Conservation (phyloP, 2,797 vertebrate genomes). For the Enteromius radiatus region DNA sequence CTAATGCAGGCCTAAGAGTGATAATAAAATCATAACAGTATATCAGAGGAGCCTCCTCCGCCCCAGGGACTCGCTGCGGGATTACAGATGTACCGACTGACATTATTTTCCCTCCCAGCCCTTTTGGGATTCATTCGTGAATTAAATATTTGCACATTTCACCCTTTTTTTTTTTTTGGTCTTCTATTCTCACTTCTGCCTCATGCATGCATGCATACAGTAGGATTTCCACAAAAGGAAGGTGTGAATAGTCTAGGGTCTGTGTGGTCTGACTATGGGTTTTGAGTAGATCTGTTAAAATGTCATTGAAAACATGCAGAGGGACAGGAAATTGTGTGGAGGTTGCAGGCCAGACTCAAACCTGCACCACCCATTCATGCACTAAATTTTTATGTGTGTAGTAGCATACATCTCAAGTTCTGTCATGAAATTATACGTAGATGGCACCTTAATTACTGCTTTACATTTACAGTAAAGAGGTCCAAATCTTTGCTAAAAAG, state of each 20-base stretch:
- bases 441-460: too few species aligned
- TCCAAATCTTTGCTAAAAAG: too few species aligned
- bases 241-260: slow-evolving; percentile 33
- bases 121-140: slow-evolving; percentile 63
- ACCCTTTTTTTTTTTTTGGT: slow-evolving; percentile 15
- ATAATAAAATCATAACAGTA: slow-evolving; percentile 78
- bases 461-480: too few species aligned
- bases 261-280: slow-evolving; percentile 31
- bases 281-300: not conserved
- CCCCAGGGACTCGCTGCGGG: slow-evolving; percentile 62
- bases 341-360: not conserved
- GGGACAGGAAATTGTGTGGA: not conserved
- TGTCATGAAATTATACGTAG: too few species aligned
- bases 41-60: slow-evolving; percentile 71
- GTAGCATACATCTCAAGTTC: not conserved
- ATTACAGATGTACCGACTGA: slow-evolving; percentile 71
- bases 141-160: slow-evolving; percentile 65
- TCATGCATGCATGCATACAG: slow-evolving; percentile 36
- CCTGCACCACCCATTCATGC: not conserved
- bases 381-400: not conserved
- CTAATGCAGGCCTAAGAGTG: slow-evolving; percentile 72
- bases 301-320: slow-evolving; percentile 28
- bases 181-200: slow-evolving; percentile 36
- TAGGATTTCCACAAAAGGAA: slow-evolving; percentile 28
- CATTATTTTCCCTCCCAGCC: slow-evolving; percentile 64